These are phyloP conservation scores for Ophioninae sp. DNA, from an alignment of 2,888 invertebrate species.

Conservation along the genomic window DNA sequence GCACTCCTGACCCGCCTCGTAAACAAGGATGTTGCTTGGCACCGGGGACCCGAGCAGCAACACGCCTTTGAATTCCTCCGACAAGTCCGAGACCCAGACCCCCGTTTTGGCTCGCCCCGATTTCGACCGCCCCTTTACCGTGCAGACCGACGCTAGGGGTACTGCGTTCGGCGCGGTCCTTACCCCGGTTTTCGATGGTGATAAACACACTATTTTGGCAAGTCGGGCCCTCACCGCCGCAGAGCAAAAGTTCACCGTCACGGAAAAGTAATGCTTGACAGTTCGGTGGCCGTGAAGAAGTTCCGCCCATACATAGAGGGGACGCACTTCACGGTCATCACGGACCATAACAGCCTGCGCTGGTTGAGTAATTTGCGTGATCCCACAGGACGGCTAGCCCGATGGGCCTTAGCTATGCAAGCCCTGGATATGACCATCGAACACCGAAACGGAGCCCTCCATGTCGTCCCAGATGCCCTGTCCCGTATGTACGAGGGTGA, in stretches of 20 bases:
- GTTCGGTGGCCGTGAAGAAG: not conserved
- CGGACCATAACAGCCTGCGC: no score
- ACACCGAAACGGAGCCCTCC: no score
- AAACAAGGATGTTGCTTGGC: conserved; percentile 18
- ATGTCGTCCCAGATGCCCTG: no score
- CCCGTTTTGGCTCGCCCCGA: conserved; percentile 39
- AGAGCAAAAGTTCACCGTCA: no score
- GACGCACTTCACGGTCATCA: no score
- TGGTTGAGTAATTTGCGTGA: not conserved
- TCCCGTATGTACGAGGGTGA: no score
- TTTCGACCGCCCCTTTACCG: conserved; percentile 22
- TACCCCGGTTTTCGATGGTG: not conserved
- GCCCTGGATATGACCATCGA: no score
- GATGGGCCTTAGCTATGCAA: no score
- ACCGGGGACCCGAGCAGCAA: conserved; percentile 21
- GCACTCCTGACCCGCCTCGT: not conserved
- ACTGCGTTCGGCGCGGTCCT: not conserved
- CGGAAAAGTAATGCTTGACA: no score
- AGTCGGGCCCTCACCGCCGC: not conserved
- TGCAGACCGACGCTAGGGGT: conserved; percentile 39
- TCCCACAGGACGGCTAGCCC: no score
- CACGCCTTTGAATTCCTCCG: conserved; percentile 30
- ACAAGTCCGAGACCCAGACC: not conserved
- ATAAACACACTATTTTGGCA: not conserved
- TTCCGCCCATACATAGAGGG: no score